Base-by-base conservation (phyloP, 2,888 invertebrate species). In the Drosophila dives region DNA sequence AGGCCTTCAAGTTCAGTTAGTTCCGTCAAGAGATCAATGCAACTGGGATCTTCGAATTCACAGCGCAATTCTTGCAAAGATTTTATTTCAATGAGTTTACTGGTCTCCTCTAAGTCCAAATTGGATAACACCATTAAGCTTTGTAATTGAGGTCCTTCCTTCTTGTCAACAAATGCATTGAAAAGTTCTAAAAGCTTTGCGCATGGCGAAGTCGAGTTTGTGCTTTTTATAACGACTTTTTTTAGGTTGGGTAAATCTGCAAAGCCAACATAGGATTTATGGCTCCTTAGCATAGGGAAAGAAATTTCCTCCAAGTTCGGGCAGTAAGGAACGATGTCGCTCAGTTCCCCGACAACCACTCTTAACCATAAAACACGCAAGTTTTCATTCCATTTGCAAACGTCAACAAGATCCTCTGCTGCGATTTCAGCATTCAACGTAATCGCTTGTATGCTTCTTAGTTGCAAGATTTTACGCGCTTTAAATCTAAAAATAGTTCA, bases 1-100 rank as follows among this genome's bases (percentile, higher is more conserved):
- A 75, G 75, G 7, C 59, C 60, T 34, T 76, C 72, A 3, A 76
- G 68, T 20, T 72, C 77, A 1, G 63, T 63, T 10, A 76, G 40
- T 17, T 77, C 50, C 7, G 77, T 48, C 38, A 76, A 38, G 2
- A 72, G 60, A 34, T 72, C 63, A 26, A 76, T 77, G 53, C 75
- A 68, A 7, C 40, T 34, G 10, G 48, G 63, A 33, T 76, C 61
- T 7, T 77, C 61, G 45, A 76, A 72, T 1, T 23, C 2, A 29
- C 63, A 72, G 15, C 45, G 45, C 36, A 76, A 38, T 32, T 64
- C 67, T 34, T 29, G 67, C 11, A 76, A 17, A 0, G 15, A 58
- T 8, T 56, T 56, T 17, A 77, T n/a, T 40, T 72, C 4, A 15
- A 53, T 32, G 17, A 77, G 26, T 34, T 77, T 62, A 6, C 34